A percentile compares a stretch with the other conserved stretches of the same genome.
Evolutionary conservation across 2,113 vertebrate genomes (phyloP).

Genomic region (Camelus dromedarius): DNA sequence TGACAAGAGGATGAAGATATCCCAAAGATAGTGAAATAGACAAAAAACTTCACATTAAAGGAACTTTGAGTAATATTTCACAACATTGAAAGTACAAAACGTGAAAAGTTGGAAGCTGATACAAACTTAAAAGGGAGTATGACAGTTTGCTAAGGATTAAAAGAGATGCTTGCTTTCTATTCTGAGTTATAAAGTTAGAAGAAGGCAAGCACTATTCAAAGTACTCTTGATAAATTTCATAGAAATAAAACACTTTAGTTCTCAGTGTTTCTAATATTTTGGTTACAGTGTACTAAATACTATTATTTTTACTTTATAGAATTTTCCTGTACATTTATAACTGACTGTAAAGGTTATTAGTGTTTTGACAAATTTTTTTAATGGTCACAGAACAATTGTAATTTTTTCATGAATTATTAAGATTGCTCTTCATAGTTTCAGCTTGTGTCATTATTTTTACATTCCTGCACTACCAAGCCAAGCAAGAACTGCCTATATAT

Average conservation of each 20-base stretch:
- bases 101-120: constrained; percentile 15
- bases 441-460: background rate
- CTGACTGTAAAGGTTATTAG: background rate
- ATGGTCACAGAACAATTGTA: background rate
- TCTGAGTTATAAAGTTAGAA: background rate
- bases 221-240: background rate
- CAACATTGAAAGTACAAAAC: background rate
- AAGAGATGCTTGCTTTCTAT: background rate
- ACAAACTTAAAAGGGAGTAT: background rate
- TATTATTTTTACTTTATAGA: background rate
- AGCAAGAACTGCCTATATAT: background rate
- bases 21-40: background rate
- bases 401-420: constrained; percentile 8
- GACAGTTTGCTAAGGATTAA: background rate
- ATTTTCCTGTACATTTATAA: background rate
- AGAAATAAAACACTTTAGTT: constrained; percentile 37
- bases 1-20: background rate
- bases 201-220: background rate
- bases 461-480: background rate
- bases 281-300: constrained; percentile 15
- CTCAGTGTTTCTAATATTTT: background rate
- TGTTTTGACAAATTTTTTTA: constrained; percentile 36
- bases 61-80: background rate
- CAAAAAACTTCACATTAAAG: background rate
- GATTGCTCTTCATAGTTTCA: background rate